Conservation (phyloP, 2,888 invertebrate genomes). For the Athalia rosae region DNA sequence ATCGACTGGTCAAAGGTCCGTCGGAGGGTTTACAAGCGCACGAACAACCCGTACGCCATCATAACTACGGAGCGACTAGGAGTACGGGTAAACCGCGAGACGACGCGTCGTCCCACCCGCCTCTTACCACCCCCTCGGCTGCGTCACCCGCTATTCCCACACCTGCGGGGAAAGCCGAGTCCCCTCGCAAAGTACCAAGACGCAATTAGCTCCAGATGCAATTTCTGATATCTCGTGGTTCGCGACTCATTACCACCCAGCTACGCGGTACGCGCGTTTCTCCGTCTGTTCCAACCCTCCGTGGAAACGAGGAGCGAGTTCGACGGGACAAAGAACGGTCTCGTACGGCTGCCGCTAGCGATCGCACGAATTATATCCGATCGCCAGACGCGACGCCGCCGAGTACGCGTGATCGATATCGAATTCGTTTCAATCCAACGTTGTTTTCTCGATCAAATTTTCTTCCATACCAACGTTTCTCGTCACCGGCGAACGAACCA, state of each 20-base stretch:
- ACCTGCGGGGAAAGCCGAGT: slow-evolving; percentile 13
- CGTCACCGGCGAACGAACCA: too few relatives aligned
- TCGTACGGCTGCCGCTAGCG: slow-evolving; percentile 14
- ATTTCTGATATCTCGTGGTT: slow-evolving; percentile 36
- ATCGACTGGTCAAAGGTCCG: slow-evolving; percentile 43
- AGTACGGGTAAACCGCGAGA: slow-evolving; percentile 41
- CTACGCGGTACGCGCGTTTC: background rate
- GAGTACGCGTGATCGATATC: too few relatives aligned
- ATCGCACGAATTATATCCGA: background rate
- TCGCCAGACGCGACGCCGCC: too few relatives aligned
- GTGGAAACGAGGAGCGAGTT: slow-evolving; percentile 4
- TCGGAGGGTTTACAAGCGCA: slow-evolving; percentile 28
- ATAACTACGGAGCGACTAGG: slow-evolving; percentile 40
- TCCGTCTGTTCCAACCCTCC: background rate
- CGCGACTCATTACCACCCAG: slow-evolving; percentile 29
- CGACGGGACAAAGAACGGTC: slow-evolving; percentile 13
- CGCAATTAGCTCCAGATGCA: slow-evolving; percentile 36
- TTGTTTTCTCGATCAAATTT: too few relatives aligned
- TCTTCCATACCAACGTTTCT: too few relatives aligned
- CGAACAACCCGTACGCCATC: slow-evolving; percentile 28
- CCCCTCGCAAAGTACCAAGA: slow-evolving; percentile 30
- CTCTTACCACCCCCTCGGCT: background rate
- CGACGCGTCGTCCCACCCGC: slow-evolving; percentile 32
- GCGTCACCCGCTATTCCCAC: background rate
- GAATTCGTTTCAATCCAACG: too few relatives aligned